Evolutionary conservation across 1,140 invertebrate species (phyloP), one percentile per base, ranked within the genome.

Genomic region (Diorhabda elongata): DNA sequence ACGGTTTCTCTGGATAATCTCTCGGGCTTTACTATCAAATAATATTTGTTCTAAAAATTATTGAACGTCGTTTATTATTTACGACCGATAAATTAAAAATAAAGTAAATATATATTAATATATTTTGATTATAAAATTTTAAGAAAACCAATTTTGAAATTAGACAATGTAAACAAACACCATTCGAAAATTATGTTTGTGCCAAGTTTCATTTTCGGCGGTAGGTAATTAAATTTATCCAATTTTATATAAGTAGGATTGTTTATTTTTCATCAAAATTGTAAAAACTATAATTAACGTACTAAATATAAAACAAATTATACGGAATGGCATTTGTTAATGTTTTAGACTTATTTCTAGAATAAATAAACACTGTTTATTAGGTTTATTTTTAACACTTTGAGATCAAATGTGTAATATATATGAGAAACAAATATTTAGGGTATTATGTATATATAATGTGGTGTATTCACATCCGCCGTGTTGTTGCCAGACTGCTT

Each of bases 381-480:
- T 62, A 44, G 61, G 43, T 62, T 62, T 62, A 62, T 62, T 62
- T 62, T 62, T 62, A 62, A 62, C 61, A 62, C 61, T 62, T 62
- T 62, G 61, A 62, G 61, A 62, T 62, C 61, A 62, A 62, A 62
- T 62, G 61, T 44, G 61, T 44, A 62, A 62, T 62, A 62, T 62
- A 62, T 62, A 62, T 62, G 61, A 62, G 61, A 62, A 62, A 62
- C 61, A 62, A 62, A 62, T 62, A 62, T 62, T 62, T 62, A 62
- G 61, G 61, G 44, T 44, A 62, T 62, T 62, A 62, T 62, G 61
- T 62, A 44, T 62, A 62, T 62, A 62, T 62, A 44, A 62, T 62
- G 44, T 44, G 61, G 61, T 62, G 43, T 62, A 44, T 44, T 44
- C 43, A 62, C 61, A 62, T 62, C 61, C 61, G 61, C 61, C 61